Percentiles rank a stretch among this genome's conserved stretches.
phyloP scores from a whole-genome alignment of 2,888 invertebrate genomes.

The Cybosia mesomella region DNA sequence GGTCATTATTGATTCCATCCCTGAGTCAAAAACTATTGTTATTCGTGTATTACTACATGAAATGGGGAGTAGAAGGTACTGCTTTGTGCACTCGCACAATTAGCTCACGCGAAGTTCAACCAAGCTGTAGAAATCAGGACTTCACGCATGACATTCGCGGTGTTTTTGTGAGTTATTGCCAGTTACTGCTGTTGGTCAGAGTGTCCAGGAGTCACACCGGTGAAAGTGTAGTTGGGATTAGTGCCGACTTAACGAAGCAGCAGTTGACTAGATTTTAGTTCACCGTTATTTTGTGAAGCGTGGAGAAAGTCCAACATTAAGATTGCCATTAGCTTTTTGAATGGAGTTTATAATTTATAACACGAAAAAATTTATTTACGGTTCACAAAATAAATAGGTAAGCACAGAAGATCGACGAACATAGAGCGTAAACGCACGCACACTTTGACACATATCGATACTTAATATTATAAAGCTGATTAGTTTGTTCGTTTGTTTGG shows the following conservation, averaged over 20 bases:
- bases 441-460: not conserved
- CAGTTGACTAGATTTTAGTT: not conserved
- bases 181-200: not conserved
- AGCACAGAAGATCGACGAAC: not conserved
- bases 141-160: not conserved
- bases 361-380: too few species aligned
- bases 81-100: too few species aligned
- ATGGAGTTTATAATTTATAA: not conserved
- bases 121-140: not conserved
- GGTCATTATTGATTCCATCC: not conserved
- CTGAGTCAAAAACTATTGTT: not conserved
- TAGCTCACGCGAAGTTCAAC: not conserved
- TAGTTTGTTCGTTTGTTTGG: too few species aligned
- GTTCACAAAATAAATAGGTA: not conserved
- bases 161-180: not conserved
- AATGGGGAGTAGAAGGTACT: too few species aligned
- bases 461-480: too few species aligned
- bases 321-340: constrained; percentile 2
- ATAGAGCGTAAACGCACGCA: not conserved
- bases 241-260: not conserved
- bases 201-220: not conserved
- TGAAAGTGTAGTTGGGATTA: not conserved
- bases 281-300: not conserved
- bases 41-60: too few species aligned
- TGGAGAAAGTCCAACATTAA: not conserved